phyloP scores from a whole-genome alignment of 1,140 invertebrate genomes.

The Coelopa frigida region DNA sequence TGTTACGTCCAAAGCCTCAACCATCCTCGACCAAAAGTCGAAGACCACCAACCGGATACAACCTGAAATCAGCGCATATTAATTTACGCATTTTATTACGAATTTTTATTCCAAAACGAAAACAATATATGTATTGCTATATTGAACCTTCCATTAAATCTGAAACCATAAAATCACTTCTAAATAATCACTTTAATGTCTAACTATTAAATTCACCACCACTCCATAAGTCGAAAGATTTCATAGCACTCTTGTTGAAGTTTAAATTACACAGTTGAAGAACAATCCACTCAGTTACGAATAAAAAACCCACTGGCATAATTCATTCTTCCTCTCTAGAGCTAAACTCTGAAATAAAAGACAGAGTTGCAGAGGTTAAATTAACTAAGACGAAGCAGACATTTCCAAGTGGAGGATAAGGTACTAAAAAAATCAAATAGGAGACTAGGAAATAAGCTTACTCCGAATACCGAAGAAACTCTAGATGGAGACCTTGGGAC shows the following conservation, averaged over 20 bases:
- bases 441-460: slow-evolving; percentile 17
- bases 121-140: too few species aligned
- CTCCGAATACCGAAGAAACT: slow-evolving; percentile 5
- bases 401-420: slow-evolving; percentile 10
- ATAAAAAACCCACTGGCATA: slow-evolving; percentile 10
- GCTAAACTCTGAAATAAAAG: slow-evolving; percentile 4
- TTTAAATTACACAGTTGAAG: slow-evolving; percentile 12
- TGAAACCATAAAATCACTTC: too few species aligned
- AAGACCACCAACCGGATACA: too few species aligned
- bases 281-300: slow-evolving; percentile 11
- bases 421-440: slow-evolving; percentile 8
- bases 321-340: slow-evolving; percentile 6
- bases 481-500: slow-evolving; percentile 12
- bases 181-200: too few species aligned
- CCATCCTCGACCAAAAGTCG: too few species aligned
- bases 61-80: too few species aligned
- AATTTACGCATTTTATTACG: too few species aligned
- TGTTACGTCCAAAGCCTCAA: too few species aligned
- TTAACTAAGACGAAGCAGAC: background rate
- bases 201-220: slow-evolving; percentile 8
- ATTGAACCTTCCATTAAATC: too few species aligned
- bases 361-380: background rate
- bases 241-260: slow-evolving; percentile 15
- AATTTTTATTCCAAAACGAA: slow-evolving; percentile 13
- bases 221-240: slow-evolving; percentile 17